These are phyloP conservation scores for Amblyteles armatorius DNA, from an alignment of 2,888 invertebrate species.

Conservation along the genomic window DNA sequence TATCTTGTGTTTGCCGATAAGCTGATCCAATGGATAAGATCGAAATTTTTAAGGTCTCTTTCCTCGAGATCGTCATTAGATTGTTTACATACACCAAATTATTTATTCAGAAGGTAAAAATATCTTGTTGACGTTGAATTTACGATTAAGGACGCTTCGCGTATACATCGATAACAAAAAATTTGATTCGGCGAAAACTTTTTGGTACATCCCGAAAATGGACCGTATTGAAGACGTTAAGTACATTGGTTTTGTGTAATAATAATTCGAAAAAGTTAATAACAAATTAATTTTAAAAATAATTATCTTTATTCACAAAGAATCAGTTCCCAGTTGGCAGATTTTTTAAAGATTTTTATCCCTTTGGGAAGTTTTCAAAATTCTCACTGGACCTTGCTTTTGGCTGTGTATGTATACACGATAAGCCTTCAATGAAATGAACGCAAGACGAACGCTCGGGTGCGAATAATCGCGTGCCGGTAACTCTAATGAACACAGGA, in stretches of 20 bases:
- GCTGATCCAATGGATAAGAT: not conserved
- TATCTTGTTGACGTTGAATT: not conserved
- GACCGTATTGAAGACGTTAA: not conserved
- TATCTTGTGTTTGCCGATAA: not conserved
- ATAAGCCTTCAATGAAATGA: too few species aligned
- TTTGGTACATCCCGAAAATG: too few species aligned
- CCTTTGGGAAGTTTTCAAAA: too few species aligned
- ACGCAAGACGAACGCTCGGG: not conserved
- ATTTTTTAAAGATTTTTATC: too few species aligned
- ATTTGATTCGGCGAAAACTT: too few species aligned
- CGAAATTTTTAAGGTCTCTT: not conserved
- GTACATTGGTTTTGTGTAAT: too few species aligned
- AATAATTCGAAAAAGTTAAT: not conserved
- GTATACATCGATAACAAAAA: too few species aligned
- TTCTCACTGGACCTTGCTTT: too few species aligned
- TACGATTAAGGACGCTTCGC: not conserved
- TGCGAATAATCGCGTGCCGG: not conserved
- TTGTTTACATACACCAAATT: not conserved
- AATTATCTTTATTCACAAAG: too few species aligned
- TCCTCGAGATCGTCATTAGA: not conserved
- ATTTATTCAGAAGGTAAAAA: not conserved
- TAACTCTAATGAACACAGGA: not conserved
- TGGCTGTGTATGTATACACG: too few species aligned
- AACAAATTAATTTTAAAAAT: too few species aligned
- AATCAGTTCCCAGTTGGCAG: too few species aligned